phyloP scores from a whole-genome alignment of 35 echinoderm and acorn worm species.

The Hemicentrotus pulcherrimus region DNA sequence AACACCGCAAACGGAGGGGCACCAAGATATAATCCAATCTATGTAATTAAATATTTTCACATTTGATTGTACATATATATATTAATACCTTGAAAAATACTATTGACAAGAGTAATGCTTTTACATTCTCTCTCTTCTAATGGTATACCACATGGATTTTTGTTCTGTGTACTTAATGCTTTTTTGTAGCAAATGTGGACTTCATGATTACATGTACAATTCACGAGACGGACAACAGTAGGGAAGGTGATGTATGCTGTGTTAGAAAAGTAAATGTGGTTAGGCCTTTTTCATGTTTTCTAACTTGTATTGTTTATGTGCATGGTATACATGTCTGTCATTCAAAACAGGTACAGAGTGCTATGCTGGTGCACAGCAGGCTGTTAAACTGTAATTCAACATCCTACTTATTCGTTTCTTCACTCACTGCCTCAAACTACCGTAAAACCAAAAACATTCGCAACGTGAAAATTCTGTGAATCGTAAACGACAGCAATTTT shows the following conservation, averaged over 20 bases:
- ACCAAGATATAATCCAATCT: not conserved
- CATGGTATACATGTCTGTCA: not conserved
- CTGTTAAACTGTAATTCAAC: not conserved
- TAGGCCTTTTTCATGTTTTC: not conserved
- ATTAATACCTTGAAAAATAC: not conserved
- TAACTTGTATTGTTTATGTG: not conserved
- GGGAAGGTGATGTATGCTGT: not conserved
- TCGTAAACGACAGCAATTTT: no score
- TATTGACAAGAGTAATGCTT: slow-evolving; percentile 19
- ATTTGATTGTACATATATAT: slow-evolving; percentile 2
- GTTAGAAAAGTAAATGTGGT: not conserved
- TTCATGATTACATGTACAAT: not conserved
- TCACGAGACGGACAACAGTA: not conserved
- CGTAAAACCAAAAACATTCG: no score
- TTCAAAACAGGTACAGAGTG: not conserved
- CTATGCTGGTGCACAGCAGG: not conserved
- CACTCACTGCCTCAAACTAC: not conserved
- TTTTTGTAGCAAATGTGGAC: not conserved
- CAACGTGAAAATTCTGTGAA: no score
- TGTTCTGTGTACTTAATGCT: not conserved
- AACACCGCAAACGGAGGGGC: not conserved
- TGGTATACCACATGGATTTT: not conserved
- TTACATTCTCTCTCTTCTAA: not conserved
- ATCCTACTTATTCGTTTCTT: not conserved
- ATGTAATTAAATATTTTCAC: slow-evolving; percentile 20